Base-by-base conservation (phyloP, 2,888 invertebrate species). In the Cantharis lateralis region DNA sequence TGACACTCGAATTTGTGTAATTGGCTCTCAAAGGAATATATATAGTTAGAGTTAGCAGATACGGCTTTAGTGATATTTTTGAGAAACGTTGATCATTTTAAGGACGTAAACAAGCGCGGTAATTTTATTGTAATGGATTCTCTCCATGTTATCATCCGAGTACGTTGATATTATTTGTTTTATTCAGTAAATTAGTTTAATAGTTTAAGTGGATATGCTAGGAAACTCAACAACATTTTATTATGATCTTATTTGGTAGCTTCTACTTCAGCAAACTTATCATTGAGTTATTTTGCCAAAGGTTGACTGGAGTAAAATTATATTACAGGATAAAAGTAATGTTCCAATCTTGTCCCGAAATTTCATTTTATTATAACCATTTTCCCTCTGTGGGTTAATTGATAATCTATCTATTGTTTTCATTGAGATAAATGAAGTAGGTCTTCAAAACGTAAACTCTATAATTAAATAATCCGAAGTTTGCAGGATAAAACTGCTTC, bases 41-140 rank as follows among this genome's bases (percentile, higher is more conserved):
- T n/a, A n/a, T 48, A n/a, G n/a, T 48, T n/a, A 48, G n/a, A n/a
- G n/a, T n/a, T n/a, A 7, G 1, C 48, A 48, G 48, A 4, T 5
- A 2, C n/a, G 48, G 48, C n/a, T 48, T 48, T 7, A 48, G n/a
- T n/a, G 9, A 48, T 48, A 48, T n/a, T 48, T 48, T 48, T 9
- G 5, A 48, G 13, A 32, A 48, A 48, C 48, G 2, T 48, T n/a
- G 48, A 48, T 48, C n/a, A 48, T n/a, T n/a, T 48, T 48, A n/a
- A 48, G 18, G 68, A 13, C 64, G 70, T 15, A 73, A 70, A 15
- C n/a, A 69, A 62, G 16, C 72, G 66, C 20, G 26, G 32, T 18
- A 70, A 75, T 18, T 70, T 63, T 66, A 70, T 73, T 28, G 72
- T 62, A 64, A 28, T 75, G 32, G 75, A 20, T 75, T 75, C 69